phyloP scores from a whole-genome alignment of 2,888 invertebrate species.

The Ornithoptera alexandrae region DNA sequence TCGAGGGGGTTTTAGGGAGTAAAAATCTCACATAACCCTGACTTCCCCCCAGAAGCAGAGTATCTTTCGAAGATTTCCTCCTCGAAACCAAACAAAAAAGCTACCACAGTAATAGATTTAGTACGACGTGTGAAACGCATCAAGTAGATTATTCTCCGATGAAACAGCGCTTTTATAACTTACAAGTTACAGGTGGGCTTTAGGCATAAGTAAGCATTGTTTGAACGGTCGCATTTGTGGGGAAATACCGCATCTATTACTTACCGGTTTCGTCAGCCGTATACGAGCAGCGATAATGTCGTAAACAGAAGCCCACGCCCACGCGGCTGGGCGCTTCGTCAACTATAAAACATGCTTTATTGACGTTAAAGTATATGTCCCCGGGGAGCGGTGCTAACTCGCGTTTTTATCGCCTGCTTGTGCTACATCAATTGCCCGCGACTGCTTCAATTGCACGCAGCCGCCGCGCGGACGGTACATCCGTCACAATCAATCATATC shows the following conservation, averaged over 20 bases:
- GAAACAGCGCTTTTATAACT: too few species aligned
- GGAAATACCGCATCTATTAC: constrained; percentile 42
- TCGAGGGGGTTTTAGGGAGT: too few species aligned
- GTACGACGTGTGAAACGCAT: too few species aligned
- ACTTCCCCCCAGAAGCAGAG: too few species aligned
- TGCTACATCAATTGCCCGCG: constrained; percentile 9
- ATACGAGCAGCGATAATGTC: constrained; percentile 49
- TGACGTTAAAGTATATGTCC: constrained; percentile 49
- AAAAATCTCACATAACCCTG: too few species aligned
- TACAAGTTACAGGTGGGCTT: too few species aligned
- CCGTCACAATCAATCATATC: constrained; percentile 16
- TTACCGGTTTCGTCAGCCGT: constrained; percentile 15
- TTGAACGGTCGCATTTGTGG: too few species aligned
- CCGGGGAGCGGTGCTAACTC: constrained; percentile 7
- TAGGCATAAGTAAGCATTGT: too few species aligned
- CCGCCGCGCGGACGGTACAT: neutral
- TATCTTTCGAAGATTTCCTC: too few species aligned
- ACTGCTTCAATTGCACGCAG: constrained; percentile 1
- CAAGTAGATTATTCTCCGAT: too few species aligned
- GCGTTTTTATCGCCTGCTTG: constrained; percentile 23
- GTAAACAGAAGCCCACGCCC: constrained; percentile 57
- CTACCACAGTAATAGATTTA: too few species aligned
- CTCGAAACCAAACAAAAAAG: too few species aligned
- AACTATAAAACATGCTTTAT: constrained; percentile 59
- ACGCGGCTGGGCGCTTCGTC: constrained; percentile 35